Conservation (phyloP, 2,888 invertebrate species). For the Agrotis puta region DNA sequence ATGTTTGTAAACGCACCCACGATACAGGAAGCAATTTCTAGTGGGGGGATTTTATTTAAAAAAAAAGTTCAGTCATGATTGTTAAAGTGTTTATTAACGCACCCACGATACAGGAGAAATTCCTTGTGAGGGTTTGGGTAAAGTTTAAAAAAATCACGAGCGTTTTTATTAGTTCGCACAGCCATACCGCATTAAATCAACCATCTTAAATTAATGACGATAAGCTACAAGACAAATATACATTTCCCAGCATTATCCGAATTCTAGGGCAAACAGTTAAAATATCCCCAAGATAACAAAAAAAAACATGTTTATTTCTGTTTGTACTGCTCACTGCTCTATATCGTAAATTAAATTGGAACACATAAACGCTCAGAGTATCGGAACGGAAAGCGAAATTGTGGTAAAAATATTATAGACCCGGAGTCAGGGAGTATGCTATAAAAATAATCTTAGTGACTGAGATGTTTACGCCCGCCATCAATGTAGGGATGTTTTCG, state of each 20-base stretch:
- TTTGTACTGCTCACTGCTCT: constrained; percentile 53
- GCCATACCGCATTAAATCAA: background rate
- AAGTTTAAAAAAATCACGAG: too few relatives aligned
- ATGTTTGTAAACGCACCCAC: too few relatives aligned
- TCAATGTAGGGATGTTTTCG: constrained; percentile 46
- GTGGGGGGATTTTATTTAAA: too few relatives aligned
- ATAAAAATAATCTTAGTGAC: constrained; percentile 64
- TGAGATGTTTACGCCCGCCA: constrained; percentile 55
- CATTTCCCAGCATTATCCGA: constrained; percentile 6
- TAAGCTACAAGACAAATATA: background rate
- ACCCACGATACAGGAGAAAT: too few relatives aligned
- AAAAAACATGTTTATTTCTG: constrained; percentile 60
- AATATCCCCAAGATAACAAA: constrained; percentile 24
- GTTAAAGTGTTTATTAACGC: too few relatives aligned
- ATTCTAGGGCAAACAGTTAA: constrained; percentile 28
- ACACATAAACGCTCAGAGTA: constrained; percentile 58
- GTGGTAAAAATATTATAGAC: constrained; percentile 67
- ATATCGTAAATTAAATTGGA: constrained; percentile 68
- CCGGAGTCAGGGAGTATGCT: constrained; percentile 33
- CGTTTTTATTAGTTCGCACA: background rate
- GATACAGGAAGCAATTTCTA: too few relatives aligned
- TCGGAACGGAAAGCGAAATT: constrained; percentile 60
- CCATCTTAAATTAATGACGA: background rate
- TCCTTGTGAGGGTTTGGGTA: too few relatives aligned
- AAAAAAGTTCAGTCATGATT: too few relatives aligned